Base-by-base conservation (phyloP, 2,888 invertebrate genomes). In the Ormyrus thymus region DNA sequence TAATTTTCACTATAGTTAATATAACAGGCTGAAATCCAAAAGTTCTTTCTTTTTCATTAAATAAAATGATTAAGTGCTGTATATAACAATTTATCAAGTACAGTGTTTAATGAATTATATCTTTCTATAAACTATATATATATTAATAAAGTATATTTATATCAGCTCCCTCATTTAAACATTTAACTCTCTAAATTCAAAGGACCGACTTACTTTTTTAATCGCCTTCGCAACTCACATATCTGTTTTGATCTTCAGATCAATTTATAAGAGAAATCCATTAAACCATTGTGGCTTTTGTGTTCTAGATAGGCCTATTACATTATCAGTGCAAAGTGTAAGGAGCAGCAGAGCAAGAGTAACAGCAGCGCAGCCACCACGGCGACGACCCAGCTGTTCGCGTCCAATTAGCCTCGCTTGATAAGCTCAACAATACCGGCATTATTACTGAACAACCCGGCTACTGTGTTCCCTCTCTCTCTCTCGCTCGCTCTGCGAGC, bases 351-450 rank as follows among this genome's bases (percentile, higher is more conserved):
- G 53, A n/a, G 68, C 51, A n/a, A 11, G 51, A 53, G 66, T 10
- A 51, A 13, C 15, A 56, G 56, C 56, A 45, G 58, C 43, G 70
- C 55, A 53, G 72, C 82, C 80, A 77, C 81, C 76, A 82, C 80
- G 81, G 81, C 81, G 85, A 85, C 87, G 86, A 85, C 77, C 87
- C 89, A 89, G 88, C 89, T 89, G 89, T 88, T 88, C 86, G 87
- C 86, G 84, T 88, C 86, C 88, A 89, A 89, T 89, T 89, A 89
- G 88, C 88, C 86, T 87, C 87, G 85, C 87, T 89, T 89, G 88
- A 89, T 89, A 89, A 89, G 88, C 89, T 89, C 86, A 87, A 89
- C 88, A 89, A 89, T 88, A 87, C 87, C 87, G 84, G 86, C 86
- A 86, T 88, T 89, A 89, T 89, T 88, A 85, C 86, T 85, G 87